Conservation (phyloP, 2,113 vertebrate genomes). For the Pedionomus torquatus region DNA sequence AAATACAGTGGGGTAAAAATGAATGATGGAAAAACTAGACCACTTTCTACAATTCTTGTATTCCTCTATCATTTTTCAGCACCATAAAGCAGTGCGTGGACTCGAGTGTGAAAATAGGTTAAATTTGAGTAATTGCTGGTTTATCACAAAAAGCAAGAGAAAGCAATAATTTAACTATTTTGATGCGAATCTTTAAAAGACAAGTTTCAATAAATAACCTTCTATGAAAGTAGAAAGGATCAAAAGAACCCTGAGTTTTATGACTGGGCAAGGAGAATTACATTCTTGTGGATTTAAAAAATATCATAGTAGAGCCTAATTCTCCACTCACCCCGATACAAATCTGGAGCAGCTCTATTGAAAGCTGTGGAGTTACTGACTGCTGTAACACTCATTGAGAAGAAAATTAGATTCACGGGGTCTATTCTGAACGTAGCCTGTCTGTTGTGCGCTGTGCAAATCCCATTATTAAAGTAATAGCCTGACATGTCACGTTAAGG, state of each 20-base stretch:
- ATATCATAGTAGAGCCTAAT: slow-evolving; percentile 27
- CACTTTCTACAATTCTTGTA: neutral
- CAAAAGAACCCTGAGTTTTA: slow-evolving; percentile 23
- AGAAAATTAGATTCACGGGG: slow-evolving; percentile 57
- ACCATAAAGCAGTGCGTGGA: neutral
- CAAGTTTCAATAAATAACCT: slow-evolving; percentile 10
- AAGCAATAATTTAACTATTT: slow-evolving; percentile 22
- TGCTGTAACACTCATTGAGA: slow-evolving; percentile 48
- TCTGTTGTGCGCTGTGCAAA: slow-evolving; percentile 21
- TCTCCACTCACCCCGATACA: slow-evolving; percentile 34
- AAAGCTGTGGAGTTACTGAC: slow-evolving; percentile 28
- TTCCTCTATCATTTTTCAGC: neutral
- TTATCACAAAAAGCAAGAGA: neutral
- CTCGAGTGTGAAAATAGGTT: neutral
- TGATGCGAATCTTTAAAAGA: neutral
- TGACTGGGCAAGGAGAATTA: slow-evolving; percentile 9
- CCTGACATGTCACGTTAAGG: slow-evolving; percentile 45
- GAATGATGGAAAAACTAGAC: neutral
- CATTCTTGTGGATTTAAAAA: slow-evolving; percentile 18
- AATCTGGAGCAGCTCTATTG: slow-evolving; percentile 50
- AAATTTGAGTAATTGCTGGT: neutral
- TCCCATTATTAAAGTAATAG: slow-evolving; percentile 54
- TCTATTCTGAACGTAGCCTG: slow-evolving; percentile 43
- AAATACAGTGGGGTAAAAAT: neutral
- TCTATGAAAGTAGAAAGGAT: neutral